These are phyloP conservation scores for Pontoporia blainvillei DNA, from an alignment of 2,113 vertebrate genomes.

Conservation along the genomic window DNA sequence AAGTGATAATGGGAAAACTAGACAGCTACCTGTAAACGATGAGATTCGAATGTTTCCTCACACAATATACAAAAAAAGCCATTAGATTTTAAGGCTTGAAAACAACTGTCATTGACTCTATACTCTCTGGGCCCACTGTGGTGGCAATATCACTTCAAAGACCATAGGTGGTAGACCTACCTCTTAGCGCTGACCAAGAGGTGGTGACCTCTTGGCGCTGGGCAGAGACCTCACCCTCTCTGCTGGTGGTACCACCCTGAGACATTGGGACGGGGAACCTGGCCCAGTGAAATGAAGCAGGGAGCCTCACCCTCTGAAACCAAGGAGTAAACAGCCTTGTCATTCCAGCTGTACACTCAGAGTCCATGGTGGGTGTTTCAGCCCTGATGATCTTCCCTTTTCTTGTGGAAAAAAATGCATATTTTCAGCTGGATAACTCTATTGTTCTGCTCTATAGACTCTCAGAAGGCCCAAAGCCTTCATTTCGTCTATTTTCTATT, in stretches of 20 bases:
- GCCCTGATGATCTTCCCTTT: not conserved
- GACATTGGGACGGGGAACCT: not conserved
- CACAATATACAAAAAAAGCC: not conserved
- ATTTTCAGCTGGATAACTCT: not conserved
- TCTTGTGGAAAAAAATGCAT: not conserved
- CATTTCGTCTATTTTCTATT: not conserved
- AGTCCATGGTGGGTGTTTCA: not conserved
- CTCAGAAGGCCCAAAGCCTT: not conserved
- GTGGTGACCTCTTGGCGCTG: not conserved
- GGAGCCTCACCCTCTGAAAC: not conserved
- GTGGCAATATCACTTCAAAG: not conserved
- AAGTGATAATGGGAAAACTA: not conserved
- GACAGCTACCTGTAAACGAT: not conserved
- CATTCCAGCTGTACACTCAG: not conserved
- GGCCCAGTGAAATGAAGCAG: not conserved
- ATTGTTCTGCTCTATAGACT: not conserved
- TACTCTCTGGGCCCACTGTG: not conserved
- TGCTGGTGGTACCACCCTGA: too few species aligned
- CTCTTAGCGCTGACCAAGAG: too few species aligned
- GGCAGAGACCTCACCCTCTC: not conserved
- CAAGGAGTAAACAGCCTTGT: not conserved
- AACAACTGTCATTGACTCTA: not conserved
- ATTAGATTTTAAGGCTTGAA: not conserved
- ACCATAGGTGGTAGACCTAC: too few species aligned
- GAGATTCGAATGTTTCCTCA: too few species aligned